These are phyloP conservation scores for Apantesis nais DNA, from an alignment of 2,888 invertebrate genomes.

Conservation along the genomic window DNA sequence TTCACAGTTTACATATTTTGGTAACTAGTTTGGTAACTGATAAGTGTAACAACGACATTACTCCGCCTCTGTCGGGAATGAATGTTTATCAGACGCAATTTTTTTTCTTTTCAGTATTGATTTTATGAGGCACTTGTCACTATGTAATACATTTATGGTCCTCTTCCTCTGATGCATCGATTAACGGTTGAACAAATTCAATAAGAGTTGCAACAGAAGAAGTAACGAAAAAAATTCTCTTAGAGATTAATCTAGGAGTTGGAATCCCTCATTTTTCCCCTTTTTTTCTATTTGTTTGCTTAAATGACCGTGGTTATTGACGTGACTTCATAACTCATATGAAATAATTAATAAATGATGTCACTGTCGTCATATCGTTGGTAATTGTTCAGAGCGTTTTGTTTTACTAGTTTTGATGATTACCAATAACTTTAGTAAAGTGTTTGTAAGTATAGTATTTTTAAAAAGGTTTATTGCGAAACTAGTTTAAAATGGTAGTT, in stretches of 20 bases:
- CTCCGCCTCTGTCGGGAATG: background rate
- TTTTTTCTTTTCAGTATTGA: background rate
- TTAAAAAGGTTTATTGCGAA: constrained; percentile 58
- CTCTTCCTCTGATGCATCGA: background rate
- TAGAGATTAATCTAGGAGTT: no score
- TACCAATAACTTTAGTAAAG: constrained; percentile 19
- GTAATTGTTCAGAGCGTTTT: background rate
- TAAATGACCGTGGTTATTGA: no score
- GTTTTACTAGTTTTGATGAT: constrained; percentile 21
- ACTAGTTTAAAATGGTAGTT: constrained; percentile 54
- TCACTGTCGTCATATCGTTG: background rate
- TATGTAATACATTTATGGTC: background rate
- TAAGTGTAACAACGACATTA: background rate
- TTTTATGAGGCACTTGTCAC: background rate
- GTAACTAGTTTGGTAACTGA: background rate
- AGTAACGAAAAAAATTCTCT: no score
- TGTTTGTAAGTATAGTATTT: constrained; percentile 40
- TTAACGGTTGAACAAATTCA: background rate
- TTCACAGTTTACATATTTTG: constrained; percentile 44
- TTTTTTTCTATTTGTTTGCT: background rate
- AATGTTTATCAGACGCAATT: background rate
- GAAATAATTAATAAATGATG: constrained; percentile 2
- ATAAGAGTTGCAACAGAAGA: background rate
- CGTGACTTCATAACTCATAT: background rate
- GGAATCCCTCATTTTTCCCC: no score